Evolutionary conservation across 1,140 invertebrate genomes (phyloP), one percentile per base, ranked within the genome.

Genomic region (Mya arenaria): DNA sequence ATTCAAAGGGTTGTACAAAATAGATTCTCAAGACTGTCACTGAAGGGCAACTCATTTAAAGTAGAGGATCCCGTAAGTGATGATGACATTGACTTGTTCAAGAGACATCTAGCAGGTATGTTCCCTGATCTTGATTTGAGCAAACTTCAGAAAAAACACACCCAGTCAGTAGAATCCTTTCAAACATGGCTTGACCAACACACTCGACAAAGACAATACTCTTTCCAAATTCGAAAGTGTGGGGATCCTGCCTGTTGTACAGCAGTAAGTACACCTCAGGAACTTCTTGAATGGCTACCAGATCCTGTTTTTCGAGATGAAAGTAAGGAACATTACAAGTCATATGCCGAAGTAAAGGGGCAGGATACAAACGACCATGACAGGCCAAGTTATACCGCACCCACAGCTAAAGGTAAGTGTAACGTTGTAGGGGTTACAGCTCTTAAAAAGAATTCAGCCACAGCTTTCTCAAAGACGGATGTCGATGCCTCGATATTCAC

Each of bases 231-330:
- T n/a, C n/a, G n/a, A n/a, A n/a, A n/a, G n/a, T 79, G 75, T 69
- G 23, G 48, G 2, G 25, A 77, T 77, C 8, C 19, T 39, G 25
- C 2, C 3, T 79, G 75, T 63, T 77, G 69, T 65, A 30, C 28
- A 17, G 30, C 10, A 65, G 36, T 52, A 68, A 17, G 4, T 36
- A 25, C 17, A 23, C 28, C 19, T 28, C 1, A 3, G 5, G 30
- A 37, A 39, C 19, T 62, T 56, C 75, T 68, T 4, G 30, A 68
- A 3, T 79, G 75, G 75, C 52, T 79, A 10, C 75, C 75, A 69
- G 75, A 79, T 69, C 75, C 75, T 23, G 48, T 58, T 44, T 32
- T 58, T n/a, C n/a, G n/a, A 3, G 34, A 8, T 39, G 55, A 60
- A 10, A 36, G 30, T 39, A 41, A n/a, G 36, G 69, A 56, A 8